Base-by-base conservation (phyloP, 2,888 invertebrate species). In the Chalcosyrphus nemorum region DNA sequence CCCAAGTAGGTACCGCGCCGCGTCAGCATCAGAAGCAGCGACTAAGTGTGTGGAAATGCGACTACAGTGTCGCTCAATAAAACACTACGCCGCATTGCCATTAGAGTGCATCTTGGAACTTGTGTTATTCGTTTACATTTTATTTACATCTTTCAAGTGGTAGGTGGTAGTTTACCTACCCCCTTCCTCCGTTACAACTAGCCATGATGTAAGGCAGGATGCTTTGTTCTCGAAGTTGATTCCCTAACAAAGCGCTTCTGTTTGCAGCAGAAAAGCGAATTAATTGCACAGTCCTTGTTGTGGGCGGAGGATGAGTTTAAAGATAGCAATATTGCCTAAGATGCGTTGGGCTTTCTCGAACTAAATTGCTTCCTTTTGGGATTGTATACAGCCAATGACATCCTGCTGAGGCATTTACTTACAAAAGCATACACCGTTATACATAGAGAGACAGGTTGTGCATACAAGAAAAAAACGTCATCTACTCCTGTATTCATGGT, bases 101-200 rank as follows among this genome's bases (percentile, higher is more conserved):
- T 56, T 63, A 13, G 38, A 38, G 38, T 38, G 38, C 38, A 38
- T 38, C 38, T 38, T 38, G 38, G 38, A 38, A 38, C 13, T 38
- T 38, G 63, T 41, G 38, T 50, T 13, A 29, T 71, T 29, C 63
- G 61, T 71, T 78, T 63, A 41, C 45, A 45, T 78, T 63, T 63
- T 63, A 41, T 78, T 63, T 56, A 65, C 45, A 50, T 13, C 63
- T 78, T 71, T 72, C 38, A 78, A 71, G 78, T 78, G 57, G 78
- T 65, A n/a, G n/a, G n/a, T n/a, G n/a, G n/a, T 57, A 29, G 56
- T 35, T 78, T 72, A 65, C 61, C n/a, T n/a, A n/a, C n/a, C n/a
- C 50, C 71, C 50, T 63, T 56, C 57, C 29, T 13, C n/a, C 38
- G 41, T 29, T 41, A n/a, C 29, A 45, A 29, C 15, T 45, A 45